These are phyloP conservation scores for Euleptes europaea DNA, from an alignment of 2,113 vertebrate genomes.

Conservation along the genomic window DNA sequence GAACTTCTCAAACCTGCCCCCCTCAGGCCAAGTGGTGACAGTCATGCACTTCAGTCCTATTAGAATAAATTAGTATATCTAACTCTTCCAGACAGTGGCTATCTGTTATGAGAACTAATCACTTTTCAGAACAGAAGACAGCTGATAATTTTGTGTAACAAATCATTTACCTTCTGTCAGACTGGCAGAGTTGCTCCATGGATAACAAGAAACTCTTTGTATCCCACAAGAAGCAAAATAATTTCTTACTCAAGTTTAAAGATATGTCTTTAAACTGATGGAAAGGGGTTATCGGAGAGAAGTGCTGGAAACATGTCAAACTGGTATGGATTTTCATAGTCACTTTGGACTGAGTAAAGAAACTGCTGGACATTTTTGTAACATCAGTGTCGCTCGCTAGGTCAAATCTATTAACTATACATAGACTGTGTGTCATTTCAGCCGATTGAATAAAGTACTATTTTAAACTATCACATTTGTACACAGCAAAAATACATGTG, in stretches of 20 bases:
- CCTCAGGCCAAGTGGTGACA: not conserved
- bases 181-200: not conserved
- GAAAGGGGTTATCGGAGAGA: not conserved
- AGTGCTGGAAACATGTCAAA: not conserved
- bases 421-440: conserved; percentile 65
- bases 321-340: conserved; percentile 4
- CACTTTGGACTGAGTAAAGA: not conserved
- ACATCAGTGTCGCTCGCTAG: conserved; percentile 38
- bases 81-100: not conserved
- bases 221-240: not conserved
- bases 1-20: not conserved
- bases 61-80: not conserved
- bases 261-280: not conserved
- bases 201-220: not conserved
- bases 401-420: conserved; percentile 60
- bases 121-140: not conserved
- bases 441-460: conserved; percentile 66
- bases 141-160: not conserved
- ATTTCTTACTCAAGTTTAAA: not conserved
- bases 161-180: conserved; percentile 5
- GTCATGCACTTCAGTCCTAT: not conserved
- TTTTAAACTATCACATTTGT: conserved; percentile 71
- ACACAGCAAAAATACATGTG: conserved; percentile 53
- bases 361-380: conserved; percentile 27
- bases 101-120: not conserved